phyloP scores from a whole-genome alignment of 1,140 invertebrate species.

The Sinella curviseta region DNA sequence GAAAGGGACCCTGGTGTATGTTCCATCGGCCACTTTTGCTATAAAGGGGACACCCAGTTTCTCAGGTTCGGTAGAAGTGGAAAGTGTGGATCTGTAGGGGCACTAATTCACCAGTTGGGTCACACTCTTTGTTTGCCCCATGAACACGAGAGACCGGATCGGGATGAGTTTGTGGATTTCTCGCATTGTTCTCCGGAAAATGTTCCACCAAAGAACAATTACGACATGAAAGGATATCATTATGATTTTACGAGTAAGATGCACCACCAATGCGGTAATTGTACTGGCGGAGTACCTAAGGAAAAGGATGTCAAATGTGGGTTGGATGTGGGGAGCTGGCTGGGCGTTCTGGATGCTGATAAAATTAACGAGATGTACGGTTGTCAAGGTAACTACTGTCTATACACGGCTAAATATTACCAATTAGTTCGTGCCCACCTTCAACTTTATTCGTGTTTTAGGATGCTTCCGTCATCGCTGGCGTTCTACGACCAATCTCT shows the following conservation, averaged over 20 bases:
- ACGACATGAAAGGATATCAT: neutral
- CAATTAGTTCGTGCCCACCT: neutral
- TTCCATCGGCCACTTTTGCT: neutral
- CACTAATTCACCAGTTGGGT: neutral
- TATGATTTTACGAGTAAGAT: neutral
- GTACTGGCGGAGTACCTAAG: neutral
- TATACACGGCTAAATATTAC: neutral
- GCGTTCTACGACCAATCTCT: neutral
- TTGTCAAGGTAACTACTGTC: neutral
- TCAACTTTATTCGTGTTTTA: neutral
- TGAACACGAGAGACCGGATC: no score
- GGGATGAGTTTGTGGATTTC: neutral
- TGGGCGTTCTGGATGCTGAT: neutral
- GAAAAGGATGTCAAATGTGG: neutral
- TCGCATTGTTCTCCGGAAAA: neutral
- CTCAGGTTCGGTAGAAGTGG: neutral
- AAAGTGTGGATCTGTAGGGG: neutral
- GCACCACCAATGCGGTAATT: neutral
- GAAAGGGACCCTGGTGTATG: neutral
- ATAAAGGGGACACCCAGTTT: neutral
- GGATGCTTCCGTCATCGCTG: neutral
- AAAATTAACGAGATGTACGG: neutral
- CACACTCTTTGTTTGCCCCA: neutral
- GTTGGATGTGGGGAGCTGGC: neutral
- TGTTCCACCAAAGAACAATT: neutral